These are phyloP conservation scores for Dendrolimus pini DNA, from an alignment of 2,888 invertebrate genomes.

Conservation along the genomic window DNA sequence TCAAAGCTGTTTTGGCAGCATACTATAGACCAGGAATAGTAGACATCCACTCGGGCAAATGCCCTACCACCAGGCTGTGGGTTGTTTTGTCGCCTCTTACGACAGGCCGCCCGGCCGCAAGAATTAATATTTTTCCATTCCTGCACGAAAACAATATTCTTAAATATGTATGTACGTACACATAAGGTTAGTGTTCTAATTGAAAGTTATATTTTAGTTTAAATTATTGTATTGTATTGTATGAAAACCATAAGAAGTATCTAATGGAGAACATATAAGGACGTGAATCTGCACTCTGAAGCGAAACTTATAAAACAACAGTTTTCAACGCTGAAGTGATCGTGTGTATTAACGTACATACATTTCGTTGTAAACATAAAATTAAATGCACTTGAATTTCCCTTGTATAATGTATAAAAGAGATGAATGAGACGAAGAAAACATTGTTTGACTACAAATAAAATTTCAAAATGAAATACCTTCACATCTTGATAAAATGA, in stretches of 20 bases:
- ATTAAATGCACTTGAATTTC: no score
- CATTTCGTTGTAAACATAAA: no score
- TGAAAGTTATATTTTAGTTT: no score
- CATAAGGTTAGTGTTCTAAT: no score
- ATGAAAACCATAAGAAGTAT: no score
- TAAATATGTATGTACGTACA: no score
- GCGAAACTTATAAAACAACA: no score
- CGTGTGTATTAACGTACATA: no score
- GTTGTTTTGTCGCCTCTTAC: neutral
- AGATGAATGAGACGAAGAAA: neutral
- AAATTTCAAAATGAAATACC: neutral
- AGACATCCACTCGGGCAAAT: neutral
- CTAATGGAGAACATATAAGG: no score
- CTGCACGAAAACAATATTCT: neutral
- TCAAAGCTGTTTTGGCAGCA: neutral
- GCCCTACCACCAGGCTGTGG: neutral
- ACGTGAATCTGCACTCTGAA: no score
- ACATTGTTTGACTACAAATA: neutral
- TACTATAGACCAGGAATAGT: neutral
- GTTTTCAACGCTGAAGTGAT: no score
- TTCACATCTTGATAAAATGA: neutral
- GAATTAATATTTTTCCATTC: neutral
- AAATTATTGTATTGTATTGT: no score
- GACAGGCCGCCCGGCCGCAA: neutral
- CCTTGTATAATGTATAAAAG: neutral